Base-by-base conservation (phyloP, 2,888 invertebrate genomes). In the Diachrysia chrysitis region DNA sequence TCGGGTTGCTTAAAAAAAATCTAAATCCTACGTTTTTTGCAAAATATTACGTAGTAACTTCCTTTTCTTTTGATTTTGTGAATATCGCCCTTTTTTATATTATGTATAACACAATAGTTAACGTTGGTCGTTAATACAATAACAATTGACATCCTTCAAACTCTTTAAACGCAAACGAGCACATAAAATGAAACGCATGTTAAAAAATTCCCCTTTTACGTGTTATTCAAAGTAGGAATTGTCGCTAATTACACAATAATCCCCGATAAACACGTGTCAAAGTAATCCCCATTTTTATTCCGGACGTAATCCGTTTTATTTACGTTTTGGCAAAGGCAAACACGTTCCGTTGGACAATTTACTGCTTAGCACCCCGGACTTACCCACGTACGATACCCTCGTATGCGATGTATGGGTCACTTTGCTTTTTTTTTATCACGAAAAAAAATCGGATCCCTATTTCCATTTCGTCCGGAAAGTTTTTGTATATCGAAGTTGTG, bases 231-330 rank as follows among this genome's bases (percentile, higher is more conserved):
- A 56, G 54, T 67, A 54, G 74, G 69, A 69, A 71, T 64, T 69
- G 46, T 60, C 58, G 71, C 79, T 79, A 79, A 79, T 81, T 81
- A 68, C 66, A 68, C 56, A 74, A 71, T 79, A 78, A 79, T 81
- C 62, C 68, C 23, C 60, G 71, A 68, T 71, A 71, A 80, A 71
- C 63, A 67, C 63, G 63, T 75, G 76, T 75, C 71, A 69, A 32
- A 63, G 58, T 66, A 51, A 69, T 81, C 48, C 71, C 58, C 69
- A 56, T 72, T 81, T 79, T 79, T 79, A 71, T 79, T 60, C 53
- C 29, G 54, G 19, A 46, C 58, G 51, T 71, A 69, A 71, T 64
- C 66, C 57, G 21, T 66, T 54, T 64, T 64, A 64, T 64, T 64
- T 58, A 55, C 58, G 54, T 66, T 78, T 70, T 54, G 32, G 58